phyloP scores from a whole-genome alignment of 2,113 vertebrate species.

The Pachyramphus minor region DNA sequence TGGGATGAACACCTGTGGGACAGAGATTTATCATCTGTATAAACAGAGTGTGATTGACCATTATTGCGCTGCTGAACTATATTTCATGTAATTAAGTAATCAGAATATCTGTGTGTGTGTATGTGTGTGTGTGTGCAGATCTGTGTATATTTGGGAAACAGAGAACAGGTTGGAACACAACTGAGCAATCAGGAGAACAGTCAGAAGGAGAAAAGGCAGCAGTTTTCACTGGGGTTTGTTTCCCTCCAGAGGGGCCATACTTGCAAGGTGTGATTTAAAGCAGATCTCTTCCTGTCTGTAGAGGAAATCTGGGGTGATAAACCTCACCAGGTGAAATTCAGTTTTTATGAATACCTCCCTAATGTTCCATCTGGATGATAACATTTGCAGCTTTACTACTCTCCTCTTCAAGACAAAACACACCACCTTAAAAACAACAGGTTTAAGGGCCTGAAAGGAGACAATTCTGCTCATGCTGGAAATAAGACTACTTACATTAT shows the following conservation, averaged over 20 bases:
- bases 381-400: slow-evolving; percentile 24
- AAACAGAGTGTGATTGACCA: background rate
- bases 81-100: background rate
- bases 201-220: background rate
- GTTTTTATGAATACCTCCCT: slow-evolving; percentile 16
- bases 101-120: background rate
- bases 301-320: slow-evolving; percentile 24
- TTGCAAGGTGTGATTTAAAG: slow-evolving; percentile 30
- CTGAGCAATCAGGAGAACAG: background rate
- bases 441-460: background rate
- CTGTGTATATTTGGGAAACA: background rate
- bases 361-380: slow-evolving; percentile 11
- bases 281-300: background rate
- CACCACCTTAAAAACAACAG: background rate
- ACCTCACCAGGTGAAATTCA: slow-evolving; percentile 22
- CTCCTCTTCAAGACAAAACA: slow-evolving; percentile 15
- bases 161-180: background rate
- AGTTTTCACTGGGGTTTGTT: background rate
- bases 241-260: background rate
- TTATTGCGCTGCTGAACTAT: background rate
- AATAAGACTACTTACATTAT: background rate
- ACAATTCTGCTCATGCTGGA: background rate
- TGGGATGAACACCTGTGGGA: background rate
- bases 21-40: background rate
- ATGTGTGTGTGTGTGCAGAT: no score